phyloP scores from a whole-genome alignment of 2,888 invertebrate genomes.

The Sacculina carcini region DNA sequence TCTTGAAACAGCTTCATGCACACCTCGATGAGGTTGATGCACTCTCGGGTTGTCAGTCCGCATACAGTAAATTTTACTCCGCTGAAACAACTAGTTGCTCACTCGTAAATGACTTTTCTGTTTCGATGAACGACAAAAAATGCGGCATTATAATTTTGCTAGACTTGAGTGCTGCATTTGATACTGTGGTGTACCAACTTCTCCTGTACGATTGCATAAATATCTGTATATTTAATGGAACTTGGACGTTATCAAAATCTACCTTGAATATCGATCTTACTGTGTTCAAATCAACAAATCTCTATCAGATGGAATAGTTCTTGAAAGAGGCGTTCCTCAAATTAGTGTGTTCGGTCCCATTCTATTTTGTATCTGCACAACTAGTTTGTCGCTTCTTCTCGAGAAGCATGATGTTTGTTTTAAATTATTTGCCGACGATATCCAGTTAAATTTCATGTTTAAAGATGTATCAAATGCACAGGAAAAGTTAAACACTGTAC shows the following conservation, averaged over 20 bases:
- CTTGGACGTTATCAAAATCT: neutral
- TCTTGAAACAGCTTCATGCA: neutral
- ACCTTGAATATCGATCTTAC: neutral
- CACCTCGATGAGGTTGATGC: neutral
- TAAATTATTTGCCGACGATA: no score
- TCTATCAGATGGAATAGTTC: neutral
- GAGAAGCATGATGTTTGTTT: no score
- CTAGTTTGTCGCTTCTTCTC: no score
- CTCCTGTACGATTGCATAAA: neutral
- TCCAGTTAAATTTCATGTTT: constrained; percentile 1
- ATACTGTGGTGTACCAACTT: neutral
- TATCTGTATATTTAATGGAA: neutral
- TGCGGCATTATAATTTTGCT: neutral
- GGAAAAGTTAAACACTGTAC: constrained; percentile 1
- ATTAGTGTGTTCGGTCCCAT: neutral
- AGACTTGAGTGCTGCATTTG: constrained; percentile 1
- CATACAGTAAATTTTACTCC: neutral
- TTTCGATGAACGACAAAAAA: neutral
- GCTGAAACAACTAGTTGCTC: constrained; percentile 2
- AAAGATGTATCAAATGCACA: neutral
- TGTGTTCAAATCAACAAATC: neutral
- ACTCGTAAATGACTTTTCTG: neutral
- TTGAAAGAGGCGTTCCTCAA: neutral
- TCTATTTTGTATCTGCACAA: neutral
- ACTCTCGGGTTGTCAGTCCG: neutral